Evolutionary conservation across 2,888 invertebrate genomes (phyloP).

Genomic region (Acronicta aceris): DNA sequence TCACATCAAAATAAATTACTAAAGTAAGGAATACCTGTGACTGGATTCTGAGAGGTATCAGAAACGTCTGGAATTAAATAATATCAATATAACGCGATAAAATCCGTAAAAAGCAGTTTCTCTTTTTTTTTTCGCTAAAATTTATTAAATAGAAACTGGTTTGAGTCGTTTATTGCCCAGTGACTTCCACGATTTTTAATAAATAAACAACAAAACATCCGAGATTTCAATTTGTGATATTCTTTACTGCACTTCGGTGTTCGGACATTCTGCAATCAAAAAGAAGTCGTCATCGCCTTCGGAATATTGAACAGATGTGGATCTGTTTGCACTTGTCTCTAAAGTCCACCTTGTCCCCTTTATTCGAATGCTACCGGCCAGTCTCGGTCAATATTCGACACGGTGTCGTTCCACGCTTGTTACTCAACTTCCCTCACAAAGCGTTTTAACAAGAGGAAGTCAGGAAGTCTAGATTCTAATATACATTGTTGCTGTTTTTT

Average conservation of each 20-base stretch:
- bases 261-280: constrained; percentile 6
- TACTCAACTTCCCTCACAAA: constrained; percentile 50
- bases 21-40: too few species aligned
- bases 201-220: too few species aligned
- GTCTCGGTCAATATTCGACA: constrained; percentile 66
- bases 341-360: constrained; percentile 58
- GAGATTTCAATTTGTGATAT: too few species aligned
- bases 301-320: constrained; percentile 62
- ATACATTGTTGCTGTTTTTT: constrained; percentile 23
- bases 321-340: constrained; percentile 60
- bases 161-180: too few species aligned
- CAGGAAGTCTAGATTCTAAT: constrained; percentile 43
- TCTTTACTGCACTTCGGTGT: neutral
- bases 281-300: constrained; percentile 29
- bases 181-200: too few species aligned
- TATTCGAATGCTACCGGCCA: constrained; percentile 61
- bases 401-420: constrained; percentile 48
- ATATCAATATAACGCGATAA: too few species aligned
- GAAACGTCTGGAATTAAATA: too few species aligned
- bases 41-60: too few species aligned
- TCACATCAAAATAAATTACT: too few species aligned
- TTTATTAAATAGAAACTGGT: too few species aligned
- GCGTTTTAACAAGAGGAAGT: constrained; percentile 44
- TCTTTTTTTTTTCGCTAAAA: too few species aligned
- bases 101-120: too few species aligned